Base-by-base conservation (phyloP, 2,797 vertebrate genomes). In the Scyliorhinus canicula region DNA sequence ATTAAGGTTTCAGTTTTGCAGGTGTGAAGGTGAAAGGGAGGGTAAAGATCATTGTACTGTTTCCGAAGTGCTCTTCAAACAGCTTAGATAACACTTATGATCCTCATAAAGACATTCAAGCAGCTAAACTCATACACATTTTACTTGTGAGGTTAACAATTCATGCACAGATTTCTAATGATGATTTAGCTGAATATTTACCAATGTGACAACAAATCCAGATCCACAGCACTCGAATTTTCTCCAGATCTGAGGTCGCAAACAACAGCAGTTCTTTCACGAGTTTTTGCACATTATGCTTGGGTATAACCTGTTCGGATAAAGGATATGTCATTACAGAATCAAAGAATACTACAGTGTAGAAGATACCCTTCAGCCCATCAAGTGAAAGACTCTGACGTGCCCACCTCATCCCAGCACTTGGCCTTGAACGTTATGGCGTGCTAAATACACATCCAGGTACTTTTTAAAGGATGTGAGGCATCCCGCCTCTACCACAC, bases 161-260 rank as follows among this genome's bases (percentile, higher is more conserved):
- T 91, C 57, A 21, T 65, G n/a, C 40, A 24, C 60, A 91, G 60
- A 91, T 44, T 8, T 63, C 2, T 91, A 44, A 91, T 44, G 8
- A 65, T 26, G 16, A 77, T 21, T 77, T 77, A 35, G 31, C 50
- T 95, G 77, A n/a, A 86, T 21, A 63, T 26, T 90, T 97, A 98
- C 97, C 98, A 96, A 98, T 98, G 95, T 98, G 97, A 65, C 97
- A 97, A 96, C 97, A 98, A 77, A 98, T 97, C 97, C 97, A 98
- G 67, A 96, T 97, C 97, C 98, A 98, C 86, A 98, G 97, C 95
- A 96, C 97, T 0, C 98, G 96, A 57, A 97, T 97, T 69, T 97
- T 97, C 8, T 98, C 97, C 96, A 98, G 95, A 11, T 98, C 97
- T 0, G 96, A 97, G 67, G 95, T 95, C 93, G 97, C 96, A 95